Evolutionary conservation across 2,888 invertebrate species (phyloP), one percentile per base, ranked within the genome.

Genomic region (Eurois occulta): DNA sequence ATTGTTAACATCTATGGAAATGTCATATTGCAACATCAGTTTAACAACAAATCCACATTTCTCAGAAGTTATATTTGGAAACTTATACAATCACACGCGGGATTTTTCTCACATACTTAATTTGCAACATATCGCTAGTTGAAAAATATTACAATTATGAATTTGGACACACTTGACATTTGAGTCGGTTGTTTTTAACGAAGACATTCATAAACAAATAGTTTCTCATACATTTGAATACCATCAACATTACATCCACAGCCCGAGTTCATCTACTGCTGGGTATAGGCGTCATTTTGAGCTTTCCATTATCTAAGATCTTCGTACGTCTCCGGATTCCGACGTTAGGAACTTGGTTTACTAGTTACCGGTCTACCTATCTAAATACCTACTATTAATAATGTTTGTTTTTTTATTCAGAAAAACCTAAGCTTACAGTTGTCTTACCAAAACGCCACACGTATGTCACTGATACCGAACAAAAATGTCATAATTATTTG

Each of bases 121-220:
- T 60, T 69, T 70, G 58, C 65, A 80, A 70, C 58, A 74, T 55
- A 55, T 28, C 41, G 41, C 41, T 69, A 24, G 28, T 69, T 60
- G 75, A 58, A 78, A 67, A 78, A 78, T 21, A 16, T 71, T 41
- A 11, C n/a, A 62, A 78, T 78, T 60, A 48, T 21, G 16, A 35
- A 35, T 73, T 75, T 52, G 52, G 78, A 80, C 16, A 70, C 65
- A 52, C 43, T 70, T 80, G 65, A 75, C 69, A 65, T 80, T 80
- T 73, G 55, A 66, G 35, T 48, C 66, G 73, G 58, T 78, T 66
- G 65, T 58, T 78, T 48, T 21, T 41, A 58, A 58, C 41, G 58
- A 60, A 67, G 28, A 52, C 18, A 66, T 78, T 48, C 16, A 66
- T 48, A 60, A 67, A 16, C 58, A 35, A 52, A 68, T 55, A 35